These are phyloP conservation scores for Ceratosolen fusciceps DNA, from an alignment of 1,140 invertebrate species.

Conservation along the genomic window DNA sequence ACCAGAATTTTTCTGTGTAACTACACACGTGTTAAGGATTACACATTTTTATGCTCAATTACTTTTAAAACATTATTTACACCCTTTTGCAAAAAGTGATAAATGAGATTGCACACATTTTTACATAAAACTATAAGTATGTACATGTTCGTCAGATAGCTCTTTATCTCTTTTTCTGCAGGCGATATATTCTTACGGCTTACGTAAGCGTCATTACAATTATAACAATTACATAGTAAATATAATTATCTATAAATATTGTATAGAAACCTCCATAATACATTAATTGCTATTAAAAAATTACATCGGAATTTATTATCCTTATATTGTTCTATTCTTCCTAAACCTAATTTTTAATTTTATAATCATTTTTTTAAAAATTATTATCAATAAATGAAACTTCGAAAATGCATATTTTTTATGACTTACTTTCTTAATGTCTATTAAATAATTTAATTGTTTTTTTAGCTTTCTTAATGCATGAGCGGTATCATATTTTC, in stretches of 20 bases:
- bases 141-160: constrained; percentile 61
- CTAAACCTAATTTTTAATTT: constrained; percentile 19
- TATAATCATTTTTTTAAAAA: constrained; percentile 11
- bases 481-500: too few relatives aligned
- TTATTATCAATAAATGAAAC: constrained; percentile 21
- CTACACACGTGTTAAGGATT: constrained; percentile 24
- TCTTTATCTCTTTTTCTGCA: constrained; percentile 59
- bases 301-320: constrained; percentile 32
- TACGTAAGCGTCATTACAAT: constrained; percentile 65
- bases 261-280: constrained; percentile 71
- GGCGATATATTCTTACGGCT: constrained; percentile 56
- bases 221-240: constrained; percentile 65
- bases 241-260: constrained; percentile 70
- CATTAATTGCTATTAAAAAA: constrained; percentile 68
- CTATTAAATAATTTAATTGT: too few relatives aligned
- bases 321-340: constrained; percentile 15
- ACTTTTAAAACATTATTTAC: constrained; percentile 39
- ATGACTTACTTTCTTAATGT: constrained; percentile 3
- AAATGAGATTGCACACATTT: constrained; percentile 47
- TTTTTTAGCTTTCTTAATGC: too few relatives aligned
- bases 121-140: constrained; percentile 52
- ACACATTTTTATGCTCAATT: constrained; percentile 39
- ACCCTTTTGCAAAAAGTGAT: constrained; percentile 46
- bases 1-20: constrained; percentile 36
- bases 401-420: constrained; percentile 2